phyloP scores from a whole-genome alignment of 1,140 invertebrate genomes.

The Argopecten irradians region DNA sequence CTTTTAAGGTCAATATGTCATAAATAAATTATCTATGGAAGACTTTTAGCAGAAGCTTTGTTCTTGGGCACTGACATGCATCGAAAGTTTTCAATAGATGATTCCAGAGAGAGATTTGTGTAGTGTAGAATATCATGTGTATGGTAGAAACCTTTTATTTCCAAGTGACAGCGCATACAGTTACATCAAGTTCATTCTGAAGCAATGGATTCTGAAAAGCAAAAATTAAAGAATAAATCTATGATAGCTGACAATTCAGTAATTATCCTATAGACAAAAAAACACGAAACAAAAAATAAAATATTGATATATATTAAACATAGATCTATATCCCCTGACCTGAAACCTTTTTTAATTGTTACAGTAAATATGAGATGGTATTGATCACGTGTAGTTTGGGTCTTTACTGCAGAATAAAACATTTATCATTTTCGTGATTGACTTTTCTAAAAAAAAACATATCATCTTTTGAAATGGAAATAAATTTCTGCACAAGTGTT shows the following conservation, averaged over 20 bases:
- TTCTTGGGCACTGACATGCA: conserved; percentile 1
- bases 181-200: neutral
- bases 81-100: neutral
- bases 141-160: neutral
- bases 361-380: neutral
- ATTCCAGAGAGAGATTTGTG: neutral
- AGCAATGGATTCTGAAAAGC: neutral
- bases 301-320: neutral
- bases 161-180: neutral
- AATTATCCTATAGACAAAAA: neutral
- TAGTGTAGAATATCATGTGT: neutral
- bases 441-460: too few relatives aligned
- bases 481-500: too few relatives aligned
- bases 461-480: too few relatives aligned
- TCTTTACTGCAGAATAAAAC: neutral
- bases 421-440: too few relatives aligned
- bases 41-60: neutral
- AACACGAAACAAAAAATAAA: conserved; percentile 1
- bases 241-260: neutral
- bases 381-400: neutral
- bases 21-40: neutral
- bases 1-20: conserved; percentile 9
- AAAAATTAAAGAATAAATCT: neutral
- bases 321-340: neutral
- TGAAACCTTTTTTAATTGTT: neutral